Evolutionary conservation across 92 coral and sea anemone genomes (phyloP), one percentile per base, ranked within the genome.

Genomic region (Siderastrea siderea): DNA sequence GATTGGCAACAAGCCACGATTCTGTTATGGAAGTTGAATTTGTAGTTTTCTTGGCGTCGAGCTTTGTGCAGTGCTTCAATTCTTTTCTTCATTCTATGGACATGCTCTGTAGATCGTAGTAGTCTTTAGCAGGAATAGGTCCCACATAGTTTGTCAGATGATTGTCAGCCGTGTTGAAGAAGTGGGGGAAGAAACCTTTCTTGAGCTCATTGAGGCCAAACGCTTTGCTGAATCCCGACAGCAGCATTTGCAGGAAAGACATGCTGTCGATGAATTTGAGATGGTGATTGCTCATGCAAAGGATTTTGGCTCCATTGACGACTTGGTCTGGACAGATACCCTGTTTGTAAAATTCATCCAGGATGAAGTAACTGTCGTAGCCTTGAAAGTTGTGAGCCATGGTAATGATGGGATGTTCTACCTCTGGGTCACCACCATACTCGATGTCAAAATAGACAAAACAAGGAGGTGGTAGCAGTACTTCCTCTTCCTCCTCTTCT

Each of bases 91-190:
- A 7, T 3, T 52, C 50, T 11, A 13, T 7, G 0, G 9, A 10
- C 83, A 79, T 79, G 11, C 83, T 47, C 1, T 47, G 59, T 4
- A 72, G 83, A 8, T 63, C 73, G 7, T 49, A 65, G 3, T 48
- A 49, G 5, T 79, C 61, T 2, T 5, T 1, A 2, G 60, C 62
- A 0, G 62, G 84, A 0, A 79, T 49, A 0, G 47, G n/a, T 2
- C 84, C 83, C 1, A 14, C 51, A 38, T 79, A 79, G 0, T 5
- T 1, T 13, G 38, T 26, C 38, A 26, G 38, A 26, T 79, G 74
- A 7, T 65, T 6, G 1, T 49, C 50, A 0, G 1, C 3, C 0
- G 64, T 67, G 47, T 64, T 79, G 43, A 79, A 79, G 3, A 48
- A 9, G 2, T 49, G 84, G 17, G 74, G 74, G 6, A 65, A 66